Conservation (phyloP, 2,888 invertebrate genomes). For the Anthrax anthrax region DNA sequence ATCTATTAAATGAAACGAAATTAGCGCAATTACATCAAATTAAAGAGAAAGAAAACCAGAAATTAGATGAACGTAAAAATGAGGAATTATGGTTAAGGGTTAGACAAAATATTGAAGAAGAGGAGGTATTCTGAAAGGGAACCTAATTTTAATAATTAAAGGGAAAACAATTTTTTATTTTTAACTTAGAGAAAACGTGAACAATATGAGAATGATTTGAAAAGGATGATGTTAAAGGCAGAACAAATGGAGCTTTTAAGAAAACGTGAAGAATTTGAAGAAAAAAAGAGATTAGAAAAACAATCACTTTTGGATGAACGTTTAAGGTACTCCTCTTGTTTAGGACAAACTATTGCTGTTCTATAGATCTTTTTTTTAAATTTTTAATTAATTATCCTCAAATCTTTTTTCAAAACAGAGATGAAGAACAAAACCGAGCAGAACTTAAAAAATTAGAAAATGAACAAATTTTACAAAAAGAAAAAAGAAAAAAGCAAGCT, state of each 20-base stretch:
- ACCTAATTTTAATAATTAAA: too few relatives aligned
- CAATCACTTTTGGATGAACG: constrained; percentile 1
- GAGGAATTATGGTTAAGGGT: background rate
- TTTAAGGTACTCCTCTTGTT: background rate
- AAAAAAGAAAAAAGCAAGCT: constrained; percentile 2
- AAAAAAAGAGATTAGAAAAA: background rate
- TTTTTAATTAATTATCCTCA: background rate
- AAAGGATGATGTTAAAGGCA: background rate
- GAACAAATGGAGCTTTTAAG: background rate
- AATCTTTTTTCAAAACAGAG: background rate
- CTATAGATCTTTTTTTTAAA: background rate
- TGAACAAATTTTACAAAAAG: background rate
- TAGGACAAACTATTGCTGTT: too few relatives aligned
- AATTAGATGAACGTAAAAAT: background rate
- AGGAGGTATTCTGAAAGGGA: background rate
- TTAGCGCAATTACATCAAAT: constrained; percentile 7
- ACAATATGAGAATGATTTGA: constrained; percentile 3
- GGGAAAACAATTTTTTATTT: background rate
- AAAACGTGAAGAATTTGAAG: background rate
- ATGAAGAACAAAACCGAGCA: constrained; percentile 2
- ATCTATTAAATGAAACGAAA: constrained; percentile 6
- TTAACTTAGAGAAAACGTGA: background rate
- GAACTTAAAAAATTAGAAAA: background rate
- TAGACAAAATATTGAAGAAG: background rate
- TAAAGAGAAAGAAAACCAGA: constrained; percentile 1